Percentiles rank a stretch among this genome's conserved stretches.
These are phyloP conservation scores for Scolopax mira DNA, from an alignment of 2,113 vertebrate genomes.

Conservation along the genomic window DNA sequence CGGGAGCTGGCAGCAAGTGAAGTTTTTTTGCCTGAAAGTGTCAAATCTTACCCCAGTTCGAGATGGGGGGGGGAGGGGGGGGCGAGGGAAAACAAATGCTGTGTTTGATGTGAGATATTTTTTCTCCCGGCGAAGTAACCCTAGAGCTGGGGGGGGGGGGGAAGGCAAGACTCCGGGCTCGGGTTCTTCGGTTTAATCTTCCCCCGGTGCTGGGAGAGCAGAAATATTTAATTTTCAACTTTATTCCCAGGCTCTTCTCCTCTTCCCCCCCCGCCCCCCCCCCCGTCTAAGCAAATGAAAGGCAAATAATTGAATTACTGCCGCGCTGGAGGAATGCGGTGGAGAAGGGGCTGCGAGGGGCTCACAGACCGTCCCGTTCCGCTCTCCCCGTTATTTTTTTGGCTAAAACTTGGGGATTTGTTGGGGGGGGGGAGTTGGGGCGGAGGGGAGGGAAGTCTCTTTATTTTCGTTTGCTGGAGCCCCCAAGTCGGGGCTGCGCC, in stretches of 20 bases:
- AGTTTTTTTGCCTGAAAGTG: not conserved
- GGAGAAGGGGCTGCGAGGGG: not conserved
- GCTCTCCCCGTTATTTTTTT: not conserved
- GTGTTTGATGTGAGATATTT: not conserved
- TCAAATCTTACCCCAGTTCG: not conserved
- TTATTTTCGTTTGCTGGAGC: not conserved
- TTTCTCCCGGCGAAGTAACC: not conserved
- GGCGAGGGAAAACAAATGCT: not conserved
- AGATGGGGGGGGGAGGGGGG: no score
- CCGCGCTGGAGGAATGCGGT: not conserved
- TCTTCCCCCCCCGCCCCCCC: not conserved
- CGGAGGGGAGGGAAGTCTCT: no score
- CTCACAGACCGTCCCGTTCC: not conserved
- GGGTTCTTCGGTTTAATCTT: not conserved
- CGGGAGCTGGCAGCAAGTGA: not conserved
- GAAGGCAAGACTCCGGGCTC: not conserved
- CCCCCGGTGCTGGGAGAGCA: not conserved
- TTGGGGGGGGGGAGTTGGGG: not conserved
- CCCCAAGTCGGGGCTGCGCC: not conserved
- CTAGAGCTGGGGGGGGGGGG: not conserved
- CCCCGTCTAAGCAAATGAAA: not conserved
- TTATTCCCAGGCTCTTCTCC: slow-evolving; percentile 19
- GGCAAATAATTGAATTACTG: slow-evolving; percentile 33
- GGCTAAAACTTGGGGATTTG: not conserved
- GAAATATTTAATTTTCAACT: slow-evolving; percentile 44